phyloP scores from a whole-genome alignment of 2,797 vertebrate genomes.

The Eulemur albifrons region DNA sequence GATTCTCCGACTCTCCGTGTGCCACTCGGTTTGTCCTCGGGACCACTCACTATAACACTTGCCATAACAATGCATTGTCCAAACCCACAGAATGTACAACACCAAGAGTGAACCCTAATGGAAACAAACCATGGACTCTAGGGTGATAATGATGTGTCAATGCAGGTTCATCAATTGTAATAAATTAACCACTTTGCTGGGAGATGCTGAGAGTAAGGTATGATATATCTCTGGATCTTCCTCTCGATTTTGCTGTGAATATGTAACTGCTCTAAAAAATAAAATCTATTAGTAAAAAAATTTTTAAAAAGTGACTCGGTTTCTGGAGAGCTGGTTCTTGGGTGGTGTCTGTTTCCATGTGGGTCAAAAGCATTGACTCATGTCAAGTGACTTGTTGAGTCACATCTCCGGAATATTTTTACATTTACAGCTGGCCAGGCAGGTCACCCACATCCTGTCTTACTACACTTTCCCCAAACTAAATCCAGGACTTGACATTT shows the following conservation, averaged over 20 bases:
- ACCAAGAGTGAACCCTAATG: background rate
- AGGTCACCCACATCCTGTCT: constrained; percentile 23
- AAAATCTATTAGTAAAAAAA: background rate
- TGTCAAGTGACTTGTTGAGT: background rate
- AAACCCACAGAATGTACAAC: background rate
- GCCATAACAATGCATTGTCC: background rate
- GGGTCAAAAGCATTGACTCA: background rate
- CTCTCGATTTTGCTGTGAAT: background rate
- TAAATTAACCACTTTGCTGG: fast-evolving
- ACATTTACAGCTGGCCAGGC: background rate
- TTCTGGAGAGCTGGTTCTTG: no score
- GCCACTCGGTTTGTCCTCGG: no score
- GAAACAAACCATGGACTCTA: background rate
- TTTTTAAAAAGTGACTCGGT: no score
- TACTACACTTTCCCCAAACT: background rate
- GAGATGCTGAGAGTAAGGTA: fast-evolving
- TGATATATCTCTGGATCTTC: background rate
- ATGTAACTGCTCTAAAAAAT: background rate
- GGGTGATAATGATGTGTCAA: fast-evolving
- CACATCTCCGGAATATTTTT: background rate
- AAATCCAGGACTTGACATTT: background rate
- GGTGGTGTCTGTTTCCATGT: background rate
- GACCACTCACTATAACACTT: no score
- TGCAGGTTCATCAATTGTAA: fast-evolving
- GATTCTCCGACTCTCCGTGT: no score